Evolutionary conservation across 2,797 vertebrate genomes (phyloP).

Genomic region (Chloroceryle amazona): DNA sequence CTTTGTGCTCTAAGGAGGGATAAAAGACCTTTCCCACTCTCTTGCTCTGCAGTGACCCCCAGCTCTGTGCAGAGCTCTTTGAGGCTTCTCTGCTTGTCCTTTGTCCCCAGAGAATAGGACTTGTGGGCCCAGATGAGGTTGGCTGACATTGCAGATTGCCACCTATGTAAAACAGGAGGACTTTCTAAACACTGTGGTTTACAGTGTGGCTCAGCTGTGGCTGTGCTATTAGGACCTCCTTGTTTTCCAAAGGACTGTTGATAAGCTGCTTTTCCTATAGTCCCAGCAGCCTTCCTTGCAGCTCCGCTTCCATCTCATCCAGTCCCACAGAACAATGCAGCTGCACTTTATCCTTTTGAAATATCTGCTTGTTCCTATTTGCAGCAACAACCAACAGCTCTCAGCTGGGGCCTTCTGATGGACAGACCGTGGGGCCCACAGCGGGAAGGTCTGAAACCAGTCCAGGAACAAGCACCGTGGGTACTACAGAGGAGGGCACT

Average conservation of each 20-base stretch:
- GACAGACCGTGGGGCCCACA: not conserved
- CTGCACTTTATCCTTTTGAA: not conserved
- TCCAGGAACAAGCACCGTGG: not conserved
- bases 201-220: not conserved
- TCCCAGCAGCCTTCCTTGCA: not conserved
- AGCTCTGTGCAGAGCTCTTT: not conserved
- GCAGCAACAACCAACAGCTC: conserved; percentile 41
- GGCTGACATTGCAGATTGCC: not conserved
- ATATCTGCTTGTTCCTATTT: conserved; percentile 18
- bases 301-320: not conserved
- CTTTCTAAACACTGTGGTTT: not conserved
- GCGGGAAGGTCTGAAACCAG: not conserved
- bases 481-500: not conserved
- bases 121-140: not conserved
- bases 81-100: not conserved
- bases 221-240: not conserved
- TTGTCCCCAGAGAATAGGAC: not conserved
- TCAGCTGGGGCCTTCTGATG: not conserved
- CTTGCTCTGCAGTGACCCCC: not conserved
- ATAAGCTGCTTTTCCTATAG: not conserved
- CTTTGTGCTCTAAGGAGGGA: not conserved
- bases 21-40: not conserved
- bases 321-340: not conserved
- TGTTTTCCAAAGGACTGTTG: not conserved
- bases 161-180: not conserved